Conservation (phyloP, 1,140 invertebrate species). For the Diuraphis noxia region DNA sequence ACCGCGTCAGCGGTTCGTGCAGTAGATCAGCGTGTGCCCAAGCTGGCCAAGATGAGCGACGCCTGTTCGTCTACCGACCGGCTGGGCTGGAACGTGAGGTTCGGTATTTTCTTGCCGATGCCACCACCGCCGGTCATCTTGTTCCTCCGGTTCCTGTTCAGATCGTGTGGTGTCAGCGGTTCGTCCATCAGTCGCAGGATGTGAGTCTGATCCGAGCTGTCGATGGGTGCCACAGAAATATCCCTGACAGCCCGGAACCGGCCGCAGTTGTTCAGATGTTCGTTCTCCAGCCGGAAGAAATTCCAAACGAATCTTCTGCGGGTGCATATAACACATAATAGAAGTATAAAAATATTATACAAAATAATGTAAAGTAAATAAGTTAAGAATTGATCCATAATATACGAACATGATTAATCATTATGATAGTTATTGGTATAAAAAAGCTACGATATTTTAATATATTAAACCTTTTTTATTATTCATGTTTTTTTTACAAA, state of each 20-base stretch:
- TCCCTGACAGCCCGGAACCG: constrained; percentile 98
- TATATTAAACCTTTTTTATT: neutral
- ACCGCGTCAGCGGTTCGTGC: neutral
- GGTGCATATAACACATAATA: neutral
- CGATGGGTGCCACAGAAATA: constrained; percentile 95
- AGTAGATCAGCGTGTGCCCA: constrained; percentile 2
- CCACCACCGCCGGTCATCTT: constrained; percentile 29
- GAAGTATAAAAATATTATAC: neutral
- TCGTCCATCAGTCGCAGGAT: constrained; percentile 76
- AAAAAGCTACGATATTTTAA: neutral
- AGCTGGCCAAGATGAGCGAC: constrained; percentile 22
- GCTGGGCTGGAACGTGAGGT: constrained; percentile 38
- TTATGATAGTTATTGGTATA: neutral
- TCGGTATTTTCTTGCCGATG: constrained; percentile 41
- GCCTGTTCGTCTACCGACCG: constrained; percentile 44
- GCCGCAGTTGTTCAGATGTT: constrained; percentile 99
- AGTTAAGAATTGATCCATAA: neutral
- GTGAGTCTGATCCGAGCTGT: constrained; percentile 78
- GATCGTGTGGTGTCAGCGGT: neutral
- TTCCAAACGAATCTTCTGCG: constrained; percentile 97
- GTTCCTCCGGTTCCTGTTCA: constrained; percentile 23
- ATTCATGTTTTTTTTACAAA: neutral
- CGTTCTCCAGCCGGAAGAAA: constrained; percentile 98
- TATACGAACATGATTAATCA: neutral
- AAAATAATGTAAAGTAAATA: neutral